These are phyloP conservation scores for Synaphobranchus kaupii DNA, from an alignment of 2,797 vertebrate genomes.

Conservation along the genomic window DNA sequence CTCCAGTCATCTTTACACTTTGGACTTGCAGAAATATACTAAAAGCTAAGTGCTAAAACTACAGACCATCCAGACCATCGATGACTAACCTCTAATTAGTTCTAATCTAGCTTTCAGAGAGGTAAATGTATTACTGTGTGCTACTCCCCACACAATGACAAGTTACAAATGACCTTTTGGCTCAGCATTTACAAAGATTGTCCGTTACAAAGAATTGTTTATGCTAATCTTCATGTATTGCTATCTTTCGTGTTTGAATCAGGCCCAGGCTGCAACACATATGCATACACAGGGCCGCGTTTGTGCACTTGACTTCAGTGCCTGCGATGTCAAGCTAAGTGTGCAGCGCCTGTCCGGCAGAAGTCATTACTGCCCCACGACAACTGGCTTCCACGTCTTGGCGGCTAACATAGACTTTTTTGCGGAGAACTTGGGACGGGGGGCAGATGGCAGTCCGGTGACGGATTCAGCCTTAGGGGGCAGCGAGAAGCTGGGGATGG, in stretches of 20 bases:
- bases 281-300: too few relatives aligned
- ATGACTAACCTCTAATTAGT: background rate
- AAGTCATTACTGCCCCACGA: slow-evolving; percentile 72
- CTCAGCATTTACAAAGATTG: background rate
- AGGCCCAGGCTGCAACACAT: background rate
- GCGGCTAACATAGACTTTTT: slow-evolving; percentile 82
- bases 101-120: background rate
- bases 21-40: background rate
- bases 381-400: slow-evolving; percentile 92
- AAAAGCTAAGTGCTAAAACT: background rate
- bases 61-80: background rate
- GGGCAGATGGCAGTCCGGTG: slow-evolving; percentile 80
- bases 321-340: slow-evolving; percentile 54
- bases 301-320: background rate
- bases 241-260: background rate
- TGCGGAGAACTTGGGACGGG: slow-evolving; percentile 92
- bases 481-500: slow-evolving; percentile 56
- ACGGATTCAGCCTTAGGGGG: slow-evolving; percentile 72
- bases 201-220: background rate
- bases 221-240: background rate
- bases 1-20: background rate
- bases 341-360: slow-evolving; percentile 53
- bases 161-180: background rate
- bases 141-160: background rate
- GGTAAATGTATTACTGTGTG: background rate